Base-by-base conservation (phyloP, 2,888 invertebrate genomes). In the Erebia epiphron region DNA sequence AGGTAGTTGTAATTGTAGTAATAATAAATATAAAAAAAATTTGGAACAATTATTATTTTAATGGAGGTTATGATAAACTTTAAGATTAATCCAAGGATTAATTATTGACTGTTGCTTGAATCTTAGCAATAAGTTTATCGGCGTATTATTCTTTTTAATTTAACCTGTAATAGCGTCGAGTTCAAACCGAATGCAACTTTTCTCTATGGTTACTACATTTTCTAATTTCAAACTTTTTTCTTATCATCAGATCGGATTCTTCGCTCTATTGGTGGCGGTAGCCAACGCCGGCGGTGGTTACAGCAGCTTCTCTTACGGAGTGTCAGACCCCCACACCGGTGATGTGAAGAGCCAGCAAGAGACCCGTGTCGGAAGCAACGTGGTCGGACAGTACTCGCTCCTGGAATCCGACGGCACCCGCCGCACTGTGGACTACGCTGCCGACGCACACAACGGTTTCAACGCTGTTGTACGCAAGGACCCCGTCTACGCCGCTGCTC, bases 381-480 rank as follows among this genome's bases (percentile, higher is more conserved):
- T 94, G 16, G 89, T 90, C 67, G 93, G 94, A 35, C 89, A 91
- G 74, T 94, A 94, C 83, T 92, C 93, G 62, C 85, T 94, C 67
- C 81, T 87, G 74, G 94, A 94, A 68, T 82, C 94, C 62, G 94
- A 94, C 77, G 94, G 94, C 77, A 90, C 90, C 65, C 87, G 88
- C 73, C 90, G 94, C 75, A 92, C 88, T 52, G 94, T 94, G 2
- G 94, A 94, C 83, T 94, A 94, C 83, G 91, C 91, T 54, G 92
- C 94, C 21, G 94, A 93, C 63, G 87, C 90, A 1, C 81, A 89
- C 72, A 86, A 82, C 72, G 94, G 94, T 18, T 94, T 94, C 87
- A 94, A 94, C 86, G 94, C 94, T 60, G 87, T 94, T 61, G 94
- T 94, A 0, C 91, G 89, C 82, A 92, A 90, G 77, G 93, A 92